Conservation (phyloP, 2,113 vertebrate species). For the Leptocoma aspasia region DNA sequence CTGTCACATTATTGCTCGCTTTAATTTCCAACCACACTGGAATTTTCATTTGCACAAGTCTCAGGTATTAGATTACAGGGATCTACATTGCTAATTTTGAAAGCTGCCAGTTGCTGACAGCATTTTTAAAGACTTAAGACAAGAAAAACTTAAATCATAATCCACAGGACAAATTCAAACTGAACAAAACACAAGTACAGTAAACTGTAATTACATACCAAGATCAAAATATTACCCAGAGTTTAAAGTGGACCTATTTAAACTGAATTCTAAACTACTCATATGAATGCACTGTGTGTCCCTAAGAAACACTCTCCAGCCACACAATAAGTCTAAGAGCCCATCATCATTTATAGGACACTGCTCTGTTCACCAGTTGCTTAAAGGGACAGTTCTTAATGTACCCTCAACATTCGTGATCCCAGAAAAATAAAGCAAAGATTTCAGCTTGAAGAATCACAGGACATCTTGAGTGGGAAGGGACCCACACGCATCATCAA, state of each 20-base stretch:
- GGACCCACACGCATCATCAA: background rate
- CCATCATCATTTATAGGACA: background rate
- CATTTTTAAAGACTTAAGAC: background rate
- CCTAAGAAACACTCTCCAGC: background rate
- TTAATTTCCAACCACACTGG: background rate
- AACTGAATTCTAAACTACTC: background rate
- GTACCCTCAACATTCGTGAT: rapidly evolving
- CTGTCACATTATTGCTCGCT: background rate
- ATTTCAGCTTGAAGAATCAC: background rate
- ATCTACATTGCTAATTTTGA: background rate
- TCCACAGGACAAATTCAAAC: background rate
- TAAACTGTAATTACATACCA: background rate
- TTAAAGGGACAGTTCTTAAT: background rate
- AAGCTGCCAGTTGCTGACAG: slow-evolving; percentile 2
- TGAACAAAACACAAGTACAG: background rate
- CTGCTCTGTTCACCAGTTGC: background rate
- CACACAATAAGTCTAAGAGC: background rate
- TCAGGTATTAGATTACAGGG: background rate
- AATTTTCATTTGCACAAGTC: background rate
- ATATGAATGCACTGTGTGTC: background rate
- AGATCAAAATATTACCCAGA: background rate
- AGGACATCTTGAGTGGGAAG: background rate
- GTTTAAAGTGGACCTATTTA: background rate
- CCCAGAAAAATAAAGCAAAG: background rate
- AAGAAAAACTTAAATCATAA: slow-evolving; percentile 2